These are phyloP conservation scores for Amniataba percoides DNA, from an alignment of 2,797 vertebrate genomes.

Conservation along the genomic window DNA sequence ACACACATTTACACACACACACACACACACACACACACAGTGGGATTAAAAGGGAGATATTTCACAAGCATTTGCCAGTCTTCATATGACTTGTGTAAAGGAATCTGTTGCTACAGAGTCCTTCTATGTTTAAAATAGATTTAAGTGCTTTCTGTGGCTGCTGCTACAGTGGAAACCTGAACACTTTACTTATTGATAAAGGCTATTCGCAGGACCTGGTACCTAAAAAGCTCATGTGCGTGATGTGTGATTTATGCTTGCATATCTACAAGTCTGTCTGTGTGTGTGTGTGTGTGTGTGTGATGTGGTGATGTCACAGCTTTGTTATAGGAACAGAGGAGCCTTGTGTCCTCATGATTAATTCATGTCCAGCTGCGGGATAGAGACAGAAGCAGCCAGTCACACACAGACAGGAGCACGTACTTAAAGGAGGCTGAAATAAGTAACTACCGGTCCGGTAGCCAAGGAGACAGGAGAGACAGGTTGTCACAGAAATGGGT, in stretches of 20 bases:
- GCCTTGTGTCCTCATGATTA: constrained; percentile 88
- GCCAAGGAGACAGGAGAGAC: constrained; percentile 76
- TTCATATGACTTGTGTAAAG: constrained; percentile 49
- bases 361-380: constrained; percentile 90
- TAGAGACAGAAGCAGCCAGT: constrained; percentile 86
- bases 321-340: constrained; percentile 88
- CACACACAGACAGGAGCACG: constrained; percentile 80
- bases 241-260: constrained; percentile 45
- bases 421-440: constrained; percentile 77
- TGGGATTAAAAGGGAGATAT: constrained; percentile 54
- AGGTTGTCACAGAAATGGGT: constrained; percentile 71
- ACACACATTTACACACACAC: constrained; percentile 25
- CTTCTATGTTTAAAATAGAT: constrained; percentile 70
- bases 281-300: constrained; percentile 52
- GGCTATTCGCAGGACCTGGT: constrained; percentile 47
- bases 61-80: constrained; percentile 58
- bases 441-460: constrained; percentile 74
- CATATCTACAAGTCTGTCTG: constrained; percentile 50
- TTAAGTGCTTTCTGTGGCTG: constrained; percentile 63
- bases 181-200: constrained; percentile 77
- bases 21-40: constrained; percentile 25
- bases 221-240: constrained; percentile 57
- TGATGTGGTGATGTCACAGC: constrained; percentile 86
- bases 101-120: constrained; percentile 55
- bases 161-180: constrained; percentile 59